Percentiles rank a stretch among this genome's conserved stretches.
These are phyloP conservation scores for Pristionchus fissidentatus DNA, from an alignment of 2,888 invertebrate genomes.

Conservation along the genomic window DNA sequence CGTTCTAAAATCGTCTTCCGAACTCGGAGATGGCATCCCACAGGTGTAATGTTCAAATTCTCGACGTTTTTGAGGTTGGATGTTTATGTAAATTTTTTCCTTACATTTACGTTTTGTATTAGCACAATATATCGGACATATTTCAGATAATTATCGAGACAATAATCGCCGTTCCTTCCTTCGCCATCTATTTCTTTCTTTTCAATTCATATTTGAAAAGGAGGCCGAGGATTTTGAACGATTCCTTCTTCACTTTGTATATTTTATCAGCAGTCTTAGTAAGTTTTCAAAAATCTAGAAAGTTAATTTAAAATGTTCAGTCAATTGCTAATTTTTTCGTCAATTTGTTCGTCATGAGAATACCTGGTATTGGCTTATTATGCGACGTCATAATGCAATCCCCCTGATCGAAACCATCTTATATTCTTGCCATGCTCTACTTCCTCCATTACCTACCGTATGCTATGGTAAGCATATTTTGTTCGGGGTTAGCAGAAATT, in stretches of 20 bases:
- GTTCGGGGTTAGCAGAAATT: background rate
- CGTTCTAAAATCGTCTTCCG: no score
- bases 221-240: conserved; percentile 32
- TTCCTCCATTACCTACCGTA: conserved; percentile 43
- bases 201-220: background rate
- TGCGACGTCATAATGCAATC: conserved; percentile 35
- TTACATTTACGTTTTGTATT: background rate
- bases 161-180: conserved; percentile 24
- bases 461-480: background rate
- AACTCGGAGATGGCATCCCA: no score
- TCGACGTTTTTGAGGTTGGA: conserved; percentile 19
- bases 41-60: no score
- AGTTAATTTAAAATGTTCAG: background rate
- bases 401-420: background rate
- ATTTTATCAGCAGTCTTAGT: conserved; percentile 5
- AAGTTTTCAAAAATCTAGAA: background rate
- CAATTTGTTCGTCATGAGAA: conserved; percentile 30
- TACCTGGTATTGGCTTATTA: conserved; percentile 26
- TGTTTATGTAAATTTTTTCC: background rate
- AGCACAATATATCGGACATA: background rate
- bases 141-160: conserved; percentile 24
- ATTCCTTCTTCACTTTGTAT: conserved; percentile 45
- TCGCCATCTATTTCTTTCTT: conserved; percentile 36
- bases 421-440: background rate
- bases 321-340: background rate